phyloP scores from a whole-genome alignment of 1,140 invertebrate genomes.

The Probaryconus sp. region DNA sequence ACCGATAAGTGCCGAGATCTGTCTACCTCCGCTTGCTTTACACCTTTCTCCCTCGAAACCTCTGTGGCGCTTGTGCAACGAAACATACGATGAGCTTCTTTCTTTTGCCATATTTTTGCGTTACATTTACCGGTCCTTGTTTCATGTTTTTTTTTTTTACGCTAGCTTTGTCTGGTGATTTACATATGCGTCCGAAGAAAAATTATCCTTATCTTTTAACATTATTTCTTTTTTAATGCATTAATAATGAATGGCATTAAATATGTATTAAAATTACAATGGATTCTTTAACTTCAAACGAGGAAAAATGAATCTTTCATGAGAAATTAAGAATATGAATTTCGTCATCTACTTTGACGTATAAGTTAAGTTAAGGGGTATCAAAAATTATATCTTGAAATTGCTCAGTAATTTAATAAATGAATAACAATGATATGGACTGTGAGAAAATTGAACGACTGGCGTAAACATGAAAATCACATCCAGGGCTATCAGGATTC shows the following conservation, averaged over 20 bases:
- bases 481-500: conserved; percentile 28
- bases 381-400: too few relatives aligned
- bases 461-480: conserved; percentile 54
- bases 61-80: conserved; percentile 52
- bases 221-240: too few relatives aligned
- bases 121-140: conserved; percentile 32
- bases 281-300: too few relatives aligned
- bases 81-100: conserved; percentile 51
- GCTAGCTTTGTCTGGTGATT: conserved; percentile 20
- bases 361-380: too few relatives aligned
- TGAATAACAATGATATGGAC: conserved; percentile 9
- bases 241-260: too few relatives aligned
- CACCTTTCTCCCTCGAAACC: conserved; percentile 70
- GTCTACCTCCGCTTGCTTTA: conserved; percentile 75
- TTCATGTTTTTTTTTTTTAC: conserved; percentile 47
- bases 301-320: too few relatives aligned
- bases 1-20: conserved; percentile 78
- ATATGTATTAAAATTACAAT: too few relatives aligned
- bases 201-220: too few relatives aligned
- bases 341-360: too few relatives aligned
- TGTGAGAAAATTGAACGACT: conserved; percentile 23
- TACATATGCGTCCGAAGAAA: conserved; percentile 1
- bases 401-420: too few relatives aligned
- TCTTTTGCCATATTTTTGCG: conserved; percentile 55
- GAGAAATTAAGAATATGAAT: too few relatives aligned